Conservation (phyloP, 92 coral and sea anemone genomes). For the Palythoa heliodiscus region DNA sequence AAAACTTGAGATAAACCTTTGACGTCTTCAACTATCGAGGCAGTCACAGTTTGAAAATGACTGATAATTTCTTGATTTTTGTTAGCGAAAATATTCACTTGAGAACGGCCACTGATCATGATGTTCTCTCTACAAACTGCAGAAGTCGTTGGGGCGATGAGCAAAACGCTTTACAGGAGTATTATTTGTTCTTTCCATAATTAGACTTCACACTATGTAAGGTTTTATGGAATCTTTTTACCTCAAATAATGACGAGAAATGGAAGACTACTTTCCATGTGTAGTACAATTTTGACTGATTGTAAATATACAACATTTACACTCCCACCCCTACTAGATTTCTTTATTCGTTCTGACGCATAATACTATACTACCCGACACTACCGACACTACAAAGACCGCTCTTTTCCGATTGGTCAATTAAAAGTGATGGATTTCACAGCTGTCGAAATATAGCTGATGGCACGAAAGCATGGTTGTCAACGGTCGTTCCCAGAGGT, state of each 20-base stretch:
- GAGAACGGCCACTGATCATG: slow-evolving; percentile 54
- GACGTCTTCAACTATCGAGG: slow-evolving; percentile 24
- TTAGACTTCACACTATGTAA: background rate
- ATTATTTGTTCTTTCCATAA: slow-evolving; percentile 4
- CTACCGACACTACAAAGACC: slow-evolving; percentile 1
- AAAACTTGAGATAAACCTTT: slow-evolving; percentile 42
- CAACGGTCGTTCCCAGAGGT: no score
- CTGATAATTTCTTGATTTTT: slow-evolving; percentile 43
- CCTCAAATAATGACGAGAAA: no score
- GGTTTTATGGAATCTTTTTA: no score
- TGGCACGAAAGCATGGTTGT: no score
- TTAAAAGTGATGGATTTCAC: background rate
- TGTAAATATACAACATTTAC: background rate
- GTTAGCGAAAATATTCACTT: slow-evolving; percentile 42
- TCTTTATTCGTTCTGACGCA: background rate
- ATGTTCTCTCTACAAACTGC: slow-evolving; percentile 48
- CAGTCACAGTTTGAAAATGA: slow-evolving; percentile 26
- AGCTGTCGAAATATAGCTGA: background rate
- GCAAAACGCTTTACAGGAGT: slow-evolving; percentile 33
- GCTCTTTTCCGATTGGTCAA: slow-evolving; percentile 12
- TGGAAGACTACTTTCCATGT: background rate
- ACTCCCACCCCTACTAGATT: slow-evolving; percentile 12
- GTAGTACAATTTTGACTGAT: background rate
- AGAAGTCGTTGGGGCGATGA: slow-evolving; percentile 26
- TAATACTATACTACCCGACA: background rate